Evolutionary conservation across 2,113 vertebrate genomes (phyloP).

Genomic region (Lagopus muta): DNA sequence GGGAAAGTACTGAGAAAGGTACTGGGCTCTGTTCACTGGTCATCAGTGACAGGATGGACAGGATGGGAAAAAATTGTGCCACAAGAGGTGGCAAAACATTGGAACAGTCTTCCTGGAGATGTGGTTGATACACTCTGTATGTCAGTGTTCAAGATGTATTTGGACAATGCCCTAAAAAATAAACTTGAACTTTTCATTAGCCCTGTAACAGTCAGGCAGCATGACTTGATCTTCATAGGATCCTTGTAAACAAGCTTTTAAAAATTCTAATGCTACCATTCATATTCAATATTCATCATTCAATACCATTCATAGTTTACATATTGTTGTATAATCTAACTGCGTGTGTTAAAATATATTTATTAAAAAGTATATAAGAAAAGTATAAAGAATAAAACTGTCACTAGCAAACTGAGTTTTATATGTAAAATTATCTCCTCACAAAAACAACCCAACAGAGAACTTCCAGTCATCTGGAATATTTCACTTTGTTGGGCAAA

Average conservation of each 20-base stretch:
- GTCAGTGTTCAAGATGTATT: neutral
- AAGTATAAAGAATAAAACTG: neutral
- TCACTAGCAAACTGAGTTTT: neutral
- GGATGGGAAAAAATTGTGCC: neutral
- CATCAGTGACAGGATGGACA: neutral
- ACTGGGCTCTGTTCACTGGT: neutral
- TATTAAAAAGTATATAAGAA: neutral
- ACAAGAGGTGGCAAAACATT: neutral
- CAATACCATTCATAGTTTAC: neutral
- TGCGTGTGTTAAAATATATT: neutral
- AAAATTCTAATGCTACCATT: neutral
- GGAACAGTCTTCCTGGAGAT: neutral
- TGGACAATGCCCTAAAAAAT: neutral
- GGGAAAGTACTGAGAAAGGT: neutral
- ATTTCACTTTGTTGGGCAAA: neutral
- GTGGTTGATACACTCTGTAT: neutral
- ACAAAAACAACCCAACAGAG: neutral
- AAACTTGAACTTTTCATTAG: neutral
- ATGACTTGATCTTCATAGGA: neutral
- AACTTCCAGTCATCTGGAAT: neutral
- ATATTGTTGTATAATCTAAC: neutral
- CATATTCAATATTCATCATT: neutral
- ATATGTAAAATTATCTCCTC: accelerated
- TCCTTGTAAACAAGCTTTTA: neutral
- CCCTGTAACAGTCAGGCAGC: neutral